Evolutionary conservation across 2,888 invertebrate species (phyloP).

Genomic region (Drosophila infuscata): DNA sequence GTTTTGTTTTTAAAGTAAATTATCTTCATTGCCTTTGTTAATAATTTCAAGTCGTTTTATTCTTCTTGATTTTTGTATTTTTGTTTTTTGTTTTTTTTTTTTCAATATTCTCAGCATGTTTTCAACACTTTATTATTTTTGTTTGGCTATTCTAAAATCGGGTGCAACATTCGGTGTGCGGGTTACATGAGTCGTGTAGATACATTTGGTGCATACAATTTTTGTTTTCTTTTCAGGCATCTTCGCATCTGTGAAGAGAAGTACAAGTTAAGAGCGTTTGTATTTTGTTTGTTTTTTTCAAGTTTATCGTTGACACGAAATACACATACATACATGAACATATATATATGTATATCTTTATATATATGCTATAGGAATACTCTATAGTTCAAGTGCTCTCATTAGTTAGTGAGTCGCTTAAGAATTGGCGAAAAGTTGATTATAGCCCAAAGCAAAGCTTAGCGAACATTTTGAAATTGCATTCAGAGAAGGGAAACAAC

Average conservation of each 20-base stretch:
- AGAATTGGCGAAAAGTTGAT: conserved; percentile 7
- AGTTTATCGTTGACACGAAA: conserved; percentile 12
- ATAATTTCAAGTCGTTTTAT: conserved; percentile 40
- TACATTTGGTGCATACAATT: conserved; percentile 41
- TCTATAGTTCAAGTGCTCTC: conserved; percentile 27
- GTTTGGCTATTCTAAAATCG: conserved; percentile 29
- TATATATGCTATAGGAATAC: conserved; percentile 26
- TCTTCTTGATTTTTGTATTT: conserved; percentile 6
- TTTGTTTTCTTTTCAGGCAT: conserved; percentile 16
- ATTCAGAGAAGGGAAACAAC: neutral
- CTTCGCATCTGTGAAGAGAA: conserved; percentile 16
- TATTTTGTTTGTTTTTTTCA: conserved; percentile 2
- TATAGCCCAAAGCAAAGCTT: conserved; percentile 9
- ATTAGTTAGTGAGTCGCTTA: conserved; percentile 8
- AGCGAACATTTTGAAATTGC: conserved; percentile 16
- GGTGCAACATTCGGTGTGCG: conserved; percentile 41
- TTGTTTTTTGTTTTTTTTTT: conserved; percentile 2
- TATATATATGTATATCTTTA: neutral
- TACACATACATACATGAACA: neutral
- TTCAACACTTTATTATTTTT: conserved; percentile 23
- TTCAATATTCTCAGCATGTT: conserved; percentile 37
- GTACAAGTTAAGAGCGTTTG: conserved; percentile 10
- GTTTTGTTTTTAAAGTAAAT: conserved; percentile 62
- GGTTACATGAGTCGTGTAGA: conserved; percentile 15
- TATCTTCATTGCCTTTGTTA: conserved; percentile 72